These are phyloP conservation scores for Watsonalla cultraria DNA, from an alignment of 2,888 invertebrate species.

Conservation along the genomic window DNA sequence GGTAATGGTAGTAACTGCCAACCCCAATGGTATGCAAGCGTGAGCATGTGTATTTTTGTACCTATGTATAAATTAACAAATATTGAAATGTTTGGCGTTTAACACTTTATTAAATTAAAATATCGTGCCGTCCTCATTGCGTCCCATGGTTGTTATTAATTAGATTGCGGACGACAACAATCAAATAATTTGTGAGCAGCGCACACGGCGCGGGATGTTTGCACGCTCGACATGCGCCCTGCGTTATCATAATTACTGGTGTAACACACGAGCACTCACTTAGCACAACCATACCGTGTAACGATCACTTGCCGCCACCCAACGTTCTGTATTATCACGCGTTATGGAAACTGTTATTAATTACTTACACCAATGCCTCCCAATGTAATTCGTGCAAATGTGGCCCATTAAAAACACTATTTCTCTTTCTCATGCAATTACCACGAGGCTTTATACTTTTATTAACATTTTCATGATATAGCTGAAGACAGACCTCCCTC, in stretches of 20 bases:
- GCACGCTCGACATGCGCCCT: slow-evolving; percentile 9
- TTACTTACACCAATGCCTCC: not conserved
- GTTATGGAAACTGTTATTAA: not conserved
- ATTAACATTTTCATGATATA: not conserved
- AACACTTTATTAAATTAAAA: not conserved
- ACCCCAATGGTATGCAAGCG: too few relatives aligned
- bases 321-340: not conserved
- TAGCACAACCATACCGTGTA: not conserved
- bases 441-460: not conserved
- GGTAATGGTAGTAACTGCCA: too few relatives aligned
- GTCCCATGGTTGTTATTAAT: slow-evolving; percentile 24
- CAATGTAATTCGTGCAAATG: not conserved
- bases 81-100: too few relatives aligned
- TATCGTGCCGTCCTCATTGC: not conserved
- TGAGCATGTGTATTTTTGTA: too few relatives aligned
- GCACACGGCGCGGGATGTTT: slow-evolving; percentile 21
- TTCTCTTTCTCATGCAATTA: not conserved
- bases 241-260: slow-evolving; percentile 24
- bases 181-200: slow-evolving; percentile 26
- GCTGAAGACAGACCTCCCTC: not conserved
- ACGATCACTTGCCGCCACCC: slow-evolving; percentile 1
- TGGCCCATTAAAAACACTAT: not conserved
- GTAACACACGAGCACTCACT: slow-evolving; percentile 7
- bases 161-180: slow-evolving; percentile 21
- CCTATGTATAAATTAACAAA: too few relatives aligned